A percentile compares a stretch with the other conserved stretches of the same genome.
Conservation (phyloP, 2,888 invertebrate genomes). For the Aromia moschata region DNA sequence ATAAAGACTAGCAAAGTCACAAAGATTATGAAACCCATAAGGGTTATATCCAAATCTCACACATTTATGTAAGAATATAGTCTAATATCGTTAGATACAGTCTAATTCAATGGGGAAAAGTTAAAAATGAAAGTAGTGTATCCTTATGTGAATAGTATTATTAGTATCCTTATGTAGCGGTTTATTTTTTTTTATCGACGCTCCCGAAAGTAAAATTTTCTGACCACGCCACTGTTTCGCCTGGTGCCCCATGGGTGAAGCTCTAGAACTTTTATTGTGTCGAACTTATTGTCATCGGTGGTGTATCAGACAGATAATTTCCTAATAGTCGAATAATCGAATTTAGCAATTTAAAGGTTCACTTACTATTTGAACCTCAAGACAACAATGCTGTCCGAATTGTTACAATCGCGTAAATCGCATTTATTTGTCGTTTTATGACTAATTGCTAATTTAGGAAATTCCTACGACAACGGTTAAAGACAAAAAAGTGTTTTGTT, state of each 20-base stretch:
- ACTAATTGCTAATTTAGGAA: background rate
- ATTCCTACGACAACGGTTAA: too few relatives aligned
- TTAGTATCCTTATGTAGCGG: too few relatives aligned
- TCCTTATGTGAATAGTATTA: too few relatives aligned
- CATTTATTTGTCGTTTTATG: background rate
- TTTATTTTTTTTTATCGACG: background rate
- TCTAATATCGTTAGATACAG: too few relatives aligned
- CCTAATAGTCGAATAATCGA: background rate
- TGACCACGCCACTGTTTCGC: background rate
- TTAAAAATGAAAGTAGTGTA: too few relatives aligned
- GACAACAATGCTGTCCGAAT: background rate
- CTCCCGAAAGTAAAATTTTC: too few relatives aligned
- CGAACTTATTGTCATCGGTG: background rate
- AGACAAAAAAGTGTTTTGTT: too few relatives aligned
- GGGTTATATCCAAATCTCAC: too few relatives aligned
- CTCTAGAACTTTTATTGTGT: background rate
- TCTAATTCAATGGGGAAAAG: too few relatives aligned
- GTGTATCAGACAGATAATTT: background rate
- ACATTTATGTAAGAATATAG: too few relatives aligned
- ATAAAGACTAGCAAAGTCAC: too few relatives aligned
- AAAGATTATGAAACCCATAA: too few relatives aligned
- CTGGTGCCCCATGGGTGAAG: background rate
- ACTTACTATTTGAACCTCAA: background rate
- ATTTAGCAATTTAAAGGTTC: background rate
- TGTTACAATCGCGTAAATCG: background rate